A percentile compares a stretch with the other conserved stretches of the same genome.
Conservation (phyloP, 2,888 invertebrate genomes). For the Germaria angustata region DNA sequence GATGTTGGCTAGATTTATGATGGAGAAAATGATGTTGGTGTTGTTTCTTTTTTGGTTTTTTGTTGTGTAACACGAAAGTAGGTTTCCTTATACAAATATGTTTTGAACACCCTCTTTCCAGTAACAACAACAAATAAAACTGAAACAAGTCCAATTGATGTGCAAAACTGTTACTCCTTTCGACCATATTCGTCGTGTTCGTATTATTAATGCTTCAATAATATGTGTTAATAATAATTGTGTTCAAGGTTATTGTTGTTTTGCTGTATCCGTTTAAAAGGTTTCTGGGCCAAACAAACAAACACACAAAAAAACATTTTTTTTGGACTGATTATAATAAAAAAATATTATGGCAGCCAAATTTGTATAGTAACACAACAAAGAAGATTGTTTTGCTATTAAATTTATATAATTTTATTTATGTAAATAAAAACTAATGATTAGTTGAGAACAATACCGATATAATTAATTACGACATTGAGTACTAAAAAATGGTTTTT, state of each 20-base stretch:
- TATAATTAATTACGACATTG: too few species aligned
- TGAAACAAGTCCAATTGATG: constrained; percentile 37
- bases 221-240: constrained; percentile 57
- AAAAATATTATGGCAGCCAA: neutral
- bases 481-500: too few species aligned
- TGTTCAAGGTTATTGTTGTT: constrained; percentile 58
- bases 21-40: neutral
- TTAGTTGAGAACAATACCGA: too few species aligned
- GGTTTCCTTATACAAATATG: constrained; percentile 5
- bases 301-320: constrained; percentile 1
- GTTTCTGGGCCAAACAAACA: constrained; percentile 57
- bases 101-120: constrained; percentile 13
- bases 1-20: constrained; percentile 24
- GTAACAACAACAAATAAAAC: constrained; percentile 16
- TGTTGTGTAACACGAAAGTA: constrained; percentile 16
- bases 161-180: constrained; percentile 13
- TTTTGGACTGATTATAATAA: constrained; percentile 34
- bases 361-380: neutral
- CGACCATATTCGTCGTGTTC: constrained; percentile 6
- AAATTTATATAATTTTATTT: too few species aligned
- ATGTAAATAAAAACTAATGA: too few species aligned
- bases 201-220: constrained; percentile 54
- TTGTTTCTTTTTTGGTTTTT: too few species aligned
- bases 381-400: too few species aligned
- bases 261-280: constrained; percentile 49